A percentile compares a stretch with the other conserved stretches of the same genome.
Conservation (phyloP, 64 coral and sea anemone genomes). For the Porites australiensis region DNA sequence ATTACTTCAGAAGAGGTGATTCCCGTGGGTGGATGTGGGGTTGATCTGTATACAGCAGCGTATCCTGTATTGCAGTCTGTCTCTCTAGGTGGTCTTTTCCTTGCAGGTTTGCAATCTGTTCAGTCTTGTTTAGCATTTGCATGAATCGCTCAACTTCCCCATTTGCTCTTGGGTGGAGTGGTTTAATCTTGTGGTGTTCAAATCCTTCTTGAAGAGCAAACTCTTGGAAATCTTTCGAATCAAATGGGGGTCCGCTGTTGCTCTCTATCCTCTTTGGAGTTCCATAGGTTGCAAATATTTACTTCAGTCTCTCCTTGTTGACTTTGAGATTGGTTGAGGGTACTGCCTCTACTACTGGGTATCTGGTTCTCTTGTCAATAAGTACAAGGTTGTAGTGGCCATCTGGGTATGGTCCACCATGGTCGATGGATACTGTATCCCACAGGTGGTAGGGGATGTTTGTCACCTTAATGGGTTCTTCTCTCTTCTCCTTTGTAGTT, state of each 20-base stretch:
- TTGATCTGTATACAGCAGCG: too few relatives aligned
- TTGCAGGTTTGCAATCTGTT: slow-evolving; percentile 65
- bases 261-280: neutral
- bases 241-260: neutral
- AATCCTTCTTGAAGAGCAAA: slow-evolving; percentile 54
- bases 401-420: slow-evolving; percentile 71
- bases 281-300: slow-evolving; percentile 34
- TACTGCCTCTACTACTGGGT: slow-evolving; percentile 24
- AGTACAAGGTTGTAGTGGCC: slow-evolving; percentile 52
- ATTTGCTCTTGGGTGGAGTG: slow-evolving; percentile 31
- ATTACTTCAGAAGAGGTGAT: too few relatives aligned
- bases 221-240: neutral
- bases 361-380: slow-evolving; percentile 33
- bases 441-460: slow-evolving; percentile 48
- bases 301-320: slow-evolving; percentile 8
- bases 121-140: slow-evolving; percentile 49
- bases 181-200: slow-evolving; percentile 38
- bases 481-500: slow-evolving; percentile 17
- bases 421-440: slow-evolving; percentile 21
- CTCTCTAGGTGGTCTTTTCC: too few relatives aligned
- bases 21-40: too few relatives aligned
- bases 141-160: slow-evolving; percentile 54
- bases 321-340: neutral
- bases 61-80: too few relatives aligned
- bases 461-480: slow-evolving; percentile 52